Percentiles rank a stretch among this genome's conserved stretches.
Evolutionary conservation across 2,797 vertebrate species (phyloP).

Genomic region (Crocodylus rhombifer): DNA sequence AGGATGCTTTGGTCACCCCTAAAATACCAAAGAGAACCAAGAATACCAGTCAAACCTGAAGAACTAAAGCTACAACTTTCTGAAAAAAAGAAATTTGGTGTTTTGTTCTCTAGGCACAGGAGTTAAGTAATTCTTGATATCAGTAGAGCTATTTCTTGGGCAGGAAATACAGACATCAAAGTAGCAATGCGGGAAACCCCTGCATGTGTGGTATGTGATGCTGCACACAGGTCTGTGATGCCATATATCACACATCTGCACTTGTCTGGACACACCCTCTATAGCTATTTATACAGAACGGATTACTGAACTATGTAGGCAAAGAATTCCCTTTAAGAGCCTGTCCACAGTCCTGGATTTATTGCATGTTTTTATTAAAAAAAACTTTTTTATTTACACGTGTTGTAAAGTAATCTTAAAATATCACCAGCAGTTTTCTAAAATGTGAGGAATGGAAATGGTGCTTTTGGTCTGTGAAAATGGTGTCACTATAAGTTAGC

Average conservation of each 20-base stretch:
- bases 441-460: constrained; percentile 64
- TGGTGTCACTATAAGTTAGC: constrained; percentile 40
- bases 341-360: background rate
- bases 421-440: constrained; percentile 51
- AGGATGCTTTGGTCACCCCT: background rate
- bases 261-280: background rate
- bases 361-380: background rate
- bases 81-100: background rate
- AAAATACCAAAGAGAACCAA: background rate
- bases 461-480: constrained; percentile 52
- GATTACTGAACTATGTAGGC: background rate
- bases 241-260: too few species aligned
- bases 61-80: background rate
- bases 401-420: constrained; percentile 18
- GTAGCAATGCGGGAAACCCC: too few species aligned
- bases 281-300: background rate
- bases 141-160: background rate
- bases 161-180: too few species aligned
- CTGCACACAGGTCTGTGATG: too few species aligned
- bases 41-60: background rate
- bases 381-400: background rate
- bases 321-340: background rate
- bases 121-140: background rate
- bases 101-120: background rate
- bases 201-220: too few species aligned